Evolutionary conservation across 35 echinoderm and acorn worm genomes (phyloP), one percentile per base, ranked within the genome.

Genomic region (Apostichopus parvimensis): DNA sequence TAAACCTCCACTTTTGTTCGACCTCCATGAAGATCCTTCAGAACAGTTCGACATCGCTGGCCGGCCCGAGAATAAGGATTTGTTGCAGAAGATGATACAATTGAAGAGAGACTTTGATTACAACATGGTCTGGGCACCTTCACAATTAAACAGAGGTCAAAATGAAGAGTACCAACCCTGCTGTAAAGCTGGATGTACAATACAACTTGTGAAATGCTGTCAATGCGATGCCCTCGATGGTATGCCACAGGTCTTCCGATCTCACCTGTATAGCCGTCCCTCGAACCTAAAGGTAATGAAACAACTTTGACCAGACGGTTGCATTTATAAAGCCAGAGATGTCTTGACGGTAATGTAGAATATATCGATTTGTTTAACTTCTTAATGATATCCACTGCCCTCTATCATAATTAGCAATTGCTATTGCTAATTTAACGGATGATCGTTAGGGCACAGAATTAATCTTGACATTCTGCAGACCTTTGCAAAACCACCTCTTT

Each of bases 11-110:
- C 91, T 98, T 9, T 88, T 98, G 20, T 98, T 89, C 54, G 91
- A 98, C 45, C 93, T 98, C 18, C 81, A 98, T 64, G 66, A 79
- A 8, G 97, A 98, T 82, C 97, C 94, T 13, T 92, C 95, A 17
- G 97, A 98, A 77, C 85, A 73, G 23, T 98, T 94, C 87, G 82
- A 92, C 25, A 79, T 98, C n/a, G 91, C 72, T 25, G 28, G 70
- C 9, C 14, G 93, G 81, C 75, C 59, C 6, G 24, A 76, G 10
- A 94, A 96, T 82, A 9, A 28, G 8, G 52, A 22, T 26, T 34
- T 98, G 11, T 56, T 96, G 22, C n/a, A 92, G 59, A 73, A 81
- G 17, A 93, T 96, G 11, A 66, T 71, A 14, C 22, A 72, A 21
- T 89, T 98, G 8, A 94, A 94, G 52, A 70, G 25, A 12, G 58